Conservation (phyloP, 2,113 vertebrate genomes). For the Corythornis cristatus region DNA sequence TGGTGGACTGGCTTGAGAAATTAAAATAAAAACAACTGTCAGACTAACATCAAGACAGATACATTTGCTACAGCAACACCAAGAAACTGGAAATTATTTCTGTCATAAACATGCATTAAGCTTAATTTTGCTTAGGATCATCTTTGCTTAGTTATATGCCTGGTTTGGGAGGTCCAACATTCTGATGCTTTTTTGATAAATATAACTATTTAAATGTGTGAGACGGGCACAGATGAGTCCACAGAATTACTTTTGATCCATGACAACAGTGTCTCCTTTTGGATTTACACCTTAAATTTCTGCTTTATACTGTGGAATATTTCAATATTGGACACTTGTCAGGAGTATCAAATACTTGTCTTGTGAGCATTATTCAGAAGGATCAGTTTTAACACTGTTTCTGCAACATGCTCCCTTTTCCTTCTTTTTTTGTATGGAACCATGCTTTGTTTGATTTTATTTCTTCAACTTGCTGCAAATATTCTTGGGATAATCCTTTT, state of each 20-base stretch:
- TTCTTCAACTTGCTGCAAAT: not conserved
- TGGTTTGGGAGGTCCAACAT: not conserved
- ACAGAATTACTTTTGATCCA: not conserved
- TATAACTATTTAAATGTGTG: not conserved
- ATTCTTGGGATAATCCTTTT: not conserved
- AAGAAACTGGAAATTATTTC: not conserved
- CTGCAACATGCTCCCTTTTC: not conserved
- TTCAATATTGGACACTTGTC: not conserved
- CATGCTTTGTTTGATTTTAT: not conserved
- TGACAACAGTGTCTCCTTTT: not conserved
- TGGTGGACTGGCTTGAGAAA: conserved; percentile 35
- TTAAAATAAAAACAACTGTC: not conserved
- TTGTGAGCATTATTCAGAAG: not conserved
- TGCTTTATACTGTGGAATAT: not conserved
- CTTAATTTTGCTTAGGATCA: not conserved
- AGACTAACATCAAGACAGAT: not conserved
- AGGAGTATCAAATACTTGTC: not conserved
- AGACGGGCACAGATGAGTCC: not conserved
- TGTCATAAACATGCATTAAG: not conserved
- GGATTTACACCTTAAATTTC: not conserved
- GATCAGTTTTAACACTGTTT: not conserved
- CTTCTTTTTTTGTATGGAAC: not conserved
- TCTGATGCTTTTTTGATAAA: not conserved
- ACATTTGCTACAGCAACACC: not conserved
- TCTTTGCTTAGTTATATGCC: not conserved